Evolutionary conservation across 2,113 vertebrate species (phyloP).

Genomic region (Falcunculus frontatus): DNA sequence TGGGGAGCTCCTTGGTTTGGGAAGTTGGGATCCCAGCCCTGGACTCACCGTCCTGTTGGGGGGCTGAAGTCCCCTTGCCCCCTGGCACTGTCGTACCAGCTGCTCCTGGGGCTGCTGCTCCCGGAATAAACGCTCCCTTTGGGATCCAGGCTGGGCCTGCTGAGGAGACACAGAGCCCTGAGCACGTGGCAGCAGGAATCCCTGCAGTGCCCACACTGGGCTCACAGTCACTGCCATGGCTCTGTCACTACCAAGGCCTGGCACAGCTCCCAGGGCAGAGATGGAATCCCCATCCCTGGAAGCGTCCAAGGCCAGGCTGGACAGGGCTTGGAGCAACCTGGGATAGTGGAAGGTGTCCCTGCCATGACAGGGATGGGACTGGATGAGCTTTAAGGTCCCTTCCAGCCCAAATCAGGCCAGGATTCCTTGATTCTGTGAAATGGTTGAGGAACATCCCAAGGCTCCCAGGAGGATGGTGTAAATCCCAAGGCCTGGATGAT

Average conservation of each 20-base stretch:
- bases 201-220: fast-evolving
- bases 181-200: not conserved
- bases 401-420: not conserved
- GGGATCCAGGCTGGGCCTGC: not conserved
- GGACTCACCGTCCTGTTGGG: not conserved
- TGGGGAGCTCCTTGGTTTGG: not conserved
- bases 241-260: not conserved
- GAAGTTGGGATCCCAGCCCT: not conserved
- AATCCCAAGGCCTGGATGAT: not conserved
- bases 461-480: not conserved
- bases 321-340: not conserved
- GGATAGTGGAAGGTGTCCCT: not conserved
- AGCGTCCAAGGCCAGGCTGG: not conserved
- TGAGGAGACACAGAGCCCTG: not conserved
- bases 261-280: not conserved
- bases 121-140: not conserved
- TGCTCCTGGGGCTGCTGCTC: constrained; percentile 29
- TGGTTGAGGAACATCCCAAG: not conserved
- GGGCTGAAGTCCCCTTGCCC: not conserved
- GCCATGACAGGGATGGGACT: not conserved
- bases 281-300: fast-evolving
- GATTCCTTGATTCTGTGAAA: not conserved
- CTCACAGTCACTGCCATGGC: fast-evolving
- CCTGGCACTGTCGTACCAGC: not conserved
- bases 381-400: not conserved